phyloP scores from a whole-genome alignment of 2,113 vertebrate genomes.

The western clawed frog (Xenopus tropicalis) region DNA sequence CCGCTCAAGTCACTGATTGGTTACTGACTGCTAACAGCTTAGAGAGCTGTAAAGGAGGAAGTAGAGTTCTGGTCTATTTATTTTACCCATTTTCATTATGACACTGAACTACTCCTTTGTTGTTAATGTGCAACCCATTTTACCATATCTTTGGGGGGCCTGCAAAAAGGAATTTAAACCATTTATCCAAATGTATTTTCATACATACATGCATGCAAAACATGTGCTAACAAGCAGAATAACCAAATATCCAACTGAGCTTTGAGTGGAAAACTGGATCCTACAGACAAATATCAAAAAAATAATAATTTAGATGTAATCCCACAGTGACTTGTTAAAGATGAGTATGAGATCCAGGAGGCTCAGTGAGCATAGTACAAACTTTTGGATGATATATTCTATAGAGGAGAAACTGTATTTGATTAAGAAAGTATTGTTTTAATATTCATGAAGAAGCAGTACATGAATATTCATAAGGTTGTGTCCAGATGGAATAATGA shows the following conservation, averaged over 20 bases:
- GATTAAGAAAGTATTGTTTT: conserved; percentile 8
- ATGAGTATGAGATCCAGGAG: conserved; percentile 19
- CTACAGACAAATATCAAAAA: neutral
- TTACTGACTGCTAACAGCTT: too few species aligned
- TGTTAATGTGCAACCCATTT: too few species aligned
- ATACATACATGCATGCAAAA: too few species aligned
- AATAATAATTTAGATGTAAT: conserved; percentile 11
- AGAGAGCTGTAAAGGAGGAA: too few species aligned
- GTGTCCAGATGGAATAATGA: conserved; percentile 1
- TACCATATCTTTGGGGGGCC: too few species aligned
- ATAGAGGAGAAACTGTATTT: conserved; percentile 23
- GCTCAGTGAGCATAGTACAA: conserved; percentile 10
- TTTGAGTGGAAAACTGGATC: conserved; percentile 13
- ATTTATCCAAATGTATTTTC: too few species aligned
- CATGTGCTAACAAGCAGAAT: too few species aligned
- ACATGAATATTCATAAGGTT: conserved; percentile 31
- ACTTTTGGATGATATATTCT: conserved; percentile 1
- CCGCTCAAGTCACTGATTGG: too few species aligned
- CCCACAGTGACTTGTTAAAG: conserved; percentile 27
- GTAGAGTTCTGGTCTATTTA: too few species aligned
- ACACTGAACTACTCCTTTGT: too few species aligned
- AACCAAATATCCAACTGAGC: neutral
- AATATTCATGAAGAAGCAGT: conserved; percentile 19
- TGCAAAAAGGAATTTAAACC: too few species aligned
- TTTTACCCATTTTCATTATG: too few species aligned